Base-by-base conservation (phyloP, 30 jellyfish, hydroid and myxozoan species). In the Calvadosia cruxmelitensis region DNA sequence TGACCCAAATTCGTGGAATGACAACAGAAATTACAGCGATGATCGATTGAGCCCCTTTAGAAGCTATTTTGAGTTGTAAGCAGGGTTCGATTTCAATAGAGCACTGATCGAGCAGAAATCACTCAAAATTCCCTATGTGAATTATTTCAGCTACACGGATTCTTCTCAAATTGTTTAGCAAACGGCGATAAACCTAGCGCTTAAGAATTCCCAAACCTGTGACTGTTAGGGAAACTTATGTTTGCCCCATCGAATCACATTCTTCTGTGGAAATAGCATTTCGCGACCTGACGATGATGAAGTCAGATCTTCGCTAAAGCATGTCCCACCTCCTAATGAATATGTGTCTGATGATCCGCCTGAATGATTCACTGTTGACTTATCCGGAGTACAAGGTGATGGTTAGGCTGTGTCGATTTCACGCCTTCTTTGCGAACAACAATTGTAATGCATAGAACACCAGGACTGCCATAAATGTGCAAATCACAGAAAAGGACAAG, bases 221-320 rank as follows among this genome's bases (percentile, higher is more conserved):
- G 84, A 53, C 66, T 77, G 27, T 30, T 77, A 13, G 53, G 61
- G n/a, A 66, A 78, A 29, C 30, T 78, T 70, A 28, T 78, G 27
- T 57, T 75, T 3, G 52, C 76, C 48, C 51, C 74, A 26, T 63
- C 91, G 82, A 90, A 20, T 81, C 90, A 53, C 73, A 81, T 42
- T 66, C 88, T 0, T 30, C 77, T 3, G 79, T 75, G 0, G 85
- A 82, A 69, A 67, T 92, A 27, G 78, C 80, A 3, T 82, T 82
- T 57, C 33, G 85, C 48, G 10, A 31, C 32, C 49, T 75, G 68
- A 82, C 82, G 13, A 68, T 78, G 61, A 2, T 74, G 52, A 68
- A 68, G 3, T 66, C 80, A 27, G 94, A 75, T 76, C 71, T 72
- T 12, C 66, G 71, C 36, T 57, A 67, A 52, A 66, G 64, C 66